These are phyloP conservation scores for Whitmania pigra DNA, from an alignment of 1,140 invertebrate species.

Conservation along the genomic window DNA sequence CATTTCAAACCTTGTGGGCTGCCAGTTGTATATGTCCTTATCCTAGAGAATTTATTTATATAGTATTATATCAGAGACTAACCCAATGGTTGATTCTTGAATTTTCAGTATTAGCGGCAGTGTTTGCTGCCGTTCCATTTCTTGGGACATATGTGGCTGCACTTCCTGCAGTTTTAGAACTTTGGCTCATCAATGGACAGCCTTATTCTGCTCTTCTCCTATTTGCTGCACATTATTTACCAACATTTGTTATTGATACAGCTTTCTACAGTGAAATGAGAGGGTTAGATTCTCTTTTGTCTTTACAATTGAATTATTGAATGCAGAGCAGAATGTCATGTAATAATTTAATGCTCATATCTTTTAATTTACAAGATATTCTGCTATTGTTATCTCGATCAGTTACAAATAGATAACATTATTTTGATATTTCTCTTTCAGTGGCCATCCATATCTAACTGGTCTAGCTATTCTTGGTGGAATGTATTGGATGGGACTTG, in stretches of 20 bases:
- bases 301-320: constrained; percentile 22
- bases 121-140: constrained; percentile 85
- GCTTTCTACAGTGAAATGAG: constrained; percentile 94
- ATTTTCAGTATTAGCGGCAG: constrained; percentile 63
- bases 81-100: no score
- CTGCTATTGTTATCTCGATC: no score
- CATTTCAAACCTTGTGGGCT: no score
- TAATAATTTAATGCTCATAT: background rate
- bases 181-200: constrained; percentile 76
- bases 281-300: constrained; percentile 53
- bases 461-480: constrained; percentile 94
- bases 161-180: constrained; percentile 77
- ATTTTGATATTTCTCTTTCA: constrained; percentile 39
- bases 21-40: no score
- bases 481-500: constrained; percentile 85
- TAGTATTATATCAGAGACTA: no score
- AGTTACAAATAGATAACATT: background rate
- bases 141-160: constrained; percentile 84
- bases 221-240: constrained; percentile 69
- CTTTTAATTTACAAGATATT: background rate
- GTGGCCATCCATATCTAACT: constrained; percentile 94
- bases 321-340: background rate
- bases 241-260: constrained; percentile 76
- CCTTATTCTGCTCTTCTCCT: constrained; percentile 60
- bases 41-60: no score